Base-by-base conservation (phyloP, 2,888 invertebrate genomes). In the Mamestra brassicae region DNA sequence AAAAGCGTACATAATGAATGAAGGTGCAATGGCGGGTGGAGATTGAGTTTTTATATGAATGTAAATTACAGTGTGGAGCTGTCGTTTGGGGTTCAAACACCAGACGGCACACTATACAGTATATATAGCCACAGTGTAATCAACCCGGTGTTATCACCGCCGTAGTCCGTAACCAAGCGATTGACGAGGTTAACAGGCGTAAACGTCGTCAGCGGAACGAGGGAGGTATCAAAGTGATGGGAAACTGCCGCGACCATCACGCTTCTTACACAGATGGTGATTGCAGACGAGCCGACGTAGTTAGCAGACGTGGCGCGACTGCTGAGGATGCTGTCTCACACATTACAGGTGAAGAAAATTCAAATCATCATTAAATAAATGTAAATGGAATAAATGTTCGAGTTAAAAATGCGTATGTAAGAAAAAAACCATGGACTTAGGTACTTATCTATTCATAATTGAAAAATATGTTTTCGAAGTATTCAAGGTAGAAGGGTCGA, bases 1-100 rank as follows among this genome's bases (percentile, higher is more conserved):
- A 82, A 78, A 73, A 82, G 66, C 62, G 66, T 75, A 55, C 65
- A 60, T 67, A 71, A 78, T 70, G 38, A 68, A 62, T 52, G 68
- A 78, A 78, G 62, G 42, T 42, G 42, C 42, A 7, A 36, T 66
- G 47, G 13, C 52, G 62, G 52, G 38, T 6, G 52, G 15, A 47
- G 47, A 47, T 34, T 47, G 47, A 34, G 11, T 60, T 75, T 76
- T 76, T 77, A 47, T 68, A 34, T 34, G n/a, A 75, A 77, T 71
- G 78, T 76, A 58, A 54, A 78, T 58, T 52, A 38, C 38, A 54
- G 13, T 15, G 52, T 52, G 52, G 78, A 38, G 52, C 17, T 52
- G 26, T 57, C 50, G 52, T 15, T 57, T 38, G 71, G 15, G 62
- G 76, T 42, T 47, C 71, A 54, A 13, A 4, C 42, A 45, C 13